Conservation (phyloP, 2,888 invertebrate species). For the Prostheceraeus crozeri region DNA sequence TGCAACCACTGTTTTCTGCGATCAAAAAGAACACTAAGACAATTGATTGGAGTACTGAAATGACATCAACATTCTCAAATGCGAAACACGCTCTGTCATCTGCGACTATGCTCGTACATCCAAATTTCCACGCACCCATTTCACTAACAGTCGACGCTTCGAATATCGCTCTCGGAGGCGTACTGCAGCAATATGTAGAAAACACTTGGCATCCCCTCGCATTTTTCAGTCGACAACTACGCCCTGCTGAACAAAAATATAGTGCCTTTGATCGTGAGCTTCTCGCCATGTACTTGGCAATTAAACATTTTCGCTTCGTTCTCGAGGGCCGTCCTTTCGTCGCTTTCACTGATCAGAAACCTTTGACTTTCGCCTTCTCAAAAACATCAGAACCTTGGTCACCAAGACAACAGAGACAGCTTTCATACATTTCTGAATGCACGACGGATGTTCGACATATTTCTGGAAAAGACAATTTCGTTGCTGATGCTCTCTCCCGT, state of each 20-base stretch:
- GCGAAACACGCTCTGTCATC: constrained; percentile 10
- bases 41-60: constrained; percentile 3
- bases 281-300: constrained; percentile 28
- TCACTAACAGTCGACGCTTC: constrained; percentile 13
- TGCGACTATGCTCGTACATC: background rate
- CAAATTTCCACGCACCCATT: background rate
- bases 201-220: constrained; percentile 37
- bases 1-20: constrained; percentile 17
- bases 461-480: constrained; percentile 17
- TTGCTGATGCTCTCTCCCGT: constrained; percentile 33
- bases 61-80: constrained; percentile 1
- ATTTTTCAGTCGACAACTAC: constrained; percentile 37
- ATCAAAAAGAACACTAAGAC: constrained; percentile 15
- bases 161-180: constrained; percentile 14
- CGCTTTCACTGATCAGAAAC: constrained; percentile 45
- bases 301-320: constrained; percentile 39
- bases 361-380: constrained; percentile 47
- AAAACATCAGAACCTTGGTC: constrained; percentile 42
- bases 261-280: constrained; percentile 27
- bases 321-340: constrained; percentile 49
- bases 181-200: constrained; percentile 18
- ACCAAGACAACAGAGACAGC: constrained; percentile 13
- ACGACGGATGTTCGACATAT: constrained; percentile 9
- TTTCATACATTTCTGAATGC: constrained; percentile 8
- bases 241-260: background rate